Base-by-base conservation (phyloP, 1,140 invertebrate species). In the Calliopsis andreniformis region DNA sequence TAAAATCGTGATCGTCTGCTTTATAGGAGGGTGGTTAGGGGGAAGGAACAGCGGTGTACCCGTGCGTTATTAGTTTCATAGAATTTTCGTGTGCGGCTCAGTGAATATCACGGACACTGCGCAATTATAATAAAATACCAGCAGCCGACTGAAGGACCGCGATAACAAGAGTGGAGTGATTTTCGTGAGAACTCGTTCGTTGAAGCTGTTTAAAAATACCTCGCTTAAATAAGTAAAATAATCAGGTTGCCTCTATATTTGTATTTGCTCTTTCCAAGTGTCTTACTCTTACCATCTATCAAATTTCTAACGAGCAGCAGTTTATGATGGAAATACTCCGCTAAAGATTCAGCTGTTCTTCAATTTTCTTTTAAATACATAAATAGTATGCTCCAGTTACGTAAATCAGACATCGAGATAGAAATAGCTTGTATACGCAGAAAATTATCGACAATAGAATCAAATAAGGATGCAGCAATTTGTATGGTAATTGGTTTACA, bases 41-140 rank as follows among this genome's bases (percentile, higher is more conserved):
- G 45, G 23, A 42, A 45, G 23, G 18, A 66, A 56, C 28, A 5
- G 51, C 7, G 47, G 42, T 20, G 51, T 47, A 45, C 63, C 32
- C 71, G 63, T 66, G 71, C 70, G 35, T 35, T 72, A 64, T 64
- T 72, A 72, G 70, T 72, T 72, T 72, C 70, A 64, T 72, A 49
- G 64, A 72, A 72, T 64, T 72, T 72, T 64, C 58, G 59, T n/a
- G 32, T 28, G 16, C 28, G 20, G 59, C 47, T 72, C 58, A 53
- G 59, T 63, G 69, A 63, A 72, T 72, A 63, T 63, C 45, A 63
- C 55, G 68, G 68, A 47, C 68, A 47, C 59, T 20, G 69, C 32
- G 35, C 35, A 72, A 64, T 72, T 72, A 72, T 72, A 64, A 72
- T 72, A 72, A 72, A 64, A 72, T 72, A 39, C 47, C 42, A n/a